Evolutionary conservation across 2,888 invertebrate species (phyloP).

Genomic region (Apotomis capreana): DNA sequence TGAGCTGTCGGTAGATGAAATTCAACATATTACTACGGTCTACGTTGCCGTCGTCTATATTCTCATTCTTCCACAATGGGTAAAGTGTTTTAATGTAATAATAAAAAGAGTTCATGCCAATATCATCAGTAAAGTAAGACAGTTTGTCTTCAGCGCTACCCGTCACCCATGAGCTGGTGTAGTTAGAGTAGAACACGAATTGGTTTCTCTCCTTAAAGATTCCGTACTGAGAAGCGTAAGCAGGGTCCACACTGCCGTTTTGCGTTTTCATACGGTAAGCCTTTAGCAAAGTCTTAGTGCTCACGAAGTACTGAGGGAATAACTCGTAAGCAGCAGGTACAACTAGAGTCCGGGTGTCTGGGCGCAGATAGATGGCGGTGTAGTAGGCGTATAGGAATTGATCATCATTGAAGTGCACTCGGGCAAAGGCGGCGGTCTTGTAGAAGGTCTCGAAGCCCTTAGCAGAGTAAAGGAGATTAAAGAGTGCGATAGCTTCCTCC

Average conservation of each 20-base stretch:
- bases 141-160: slow-evolving; percentile 15
- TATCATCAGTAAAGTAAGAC: slow-evolving; percentile 18
- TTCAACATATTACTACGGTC: slow-evolving; percentile 86
- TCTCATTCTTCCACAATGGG: slow-evolving; percentile 2
- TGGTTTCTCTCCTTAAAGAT: slow-evolving; percentile 68
- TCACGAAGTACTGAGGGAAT: slow-evolving; percentile 17
- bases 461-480: slow-evolving; percentile 15
- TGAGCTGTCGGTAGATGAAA: slow-evolving; percentile 86
- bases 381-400: slow-evolving; percentile 85
- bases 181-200: slow-evolving; percentile 45
- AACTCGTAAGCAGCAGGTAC: slow-evolving; percentile 84
- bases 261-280: slow-evolving; percentile 17
- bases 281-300: slow-evolving; percentile 18
- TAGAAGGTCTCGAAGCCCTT: slow-evolving; percentile 83
- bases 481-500: slow-evolving; percentile 11
- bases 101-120: slow-evolving; percentile 84
- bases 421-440: slow-evolving; percentile 81
- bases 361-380: slow-evolving; percentile 81
- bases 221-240: slow-evolving; percentile 64
- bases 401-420: slow-evolving; percentile 84
- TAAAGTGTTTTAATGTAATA: slow-evolving; percentile 1
- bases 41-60: not conserved
- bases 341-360: slow-evolving; percentile 82
- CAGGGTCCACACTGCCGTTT: slow-evolving; percentile 2
- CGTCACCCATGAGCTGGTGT: slow-evolving; percentile 15